phyloP scores from a whole-genome alignment of 1,140 invertebrate species.

The Atta colombica region DNA sequence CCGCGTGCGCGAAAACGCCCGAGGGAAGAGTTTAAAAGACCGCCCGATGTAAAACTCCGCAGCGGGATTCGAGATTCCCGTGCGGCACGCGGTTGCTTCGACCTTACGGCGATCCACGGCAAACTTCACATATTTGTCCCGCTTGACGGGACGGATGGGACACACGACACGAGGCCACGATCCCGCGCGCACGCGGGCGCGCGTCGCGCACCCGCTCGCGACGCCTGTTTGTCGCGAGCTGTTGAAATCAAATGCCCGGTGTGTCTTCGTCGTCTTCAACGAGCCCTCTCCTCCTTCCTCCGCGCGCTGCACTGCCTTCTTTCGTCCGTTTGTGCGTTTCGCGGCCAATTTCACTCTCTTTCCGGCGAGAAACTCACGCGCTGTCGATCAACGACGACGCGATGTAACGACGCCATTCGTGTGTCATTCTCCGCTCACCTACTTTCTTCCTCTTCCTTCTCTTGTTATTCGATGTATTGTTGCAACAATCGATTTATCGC shows the following conservation, averaged over 20 bases:
- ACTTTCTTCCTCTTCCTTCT: background rate
- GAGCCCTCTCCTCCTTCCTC: background rate
- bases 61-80: too few species aligned
- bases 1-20: background rate
- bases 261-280: background rate
- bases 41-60: background rate
- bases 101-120: too few species aligned
- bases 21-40: conserved; percentile 4
- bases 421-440: conserved; percentile 1
- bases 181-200: conserved; percentile 42
- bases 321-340: background rate
- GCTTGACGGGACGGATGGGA: background rate
- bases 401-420: conserved; percentile 12
- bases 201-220: conserved; percentile 40
- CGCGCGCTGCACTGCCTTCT: background rate
- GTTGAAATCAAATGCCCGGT: background rate
- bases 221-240: background rate
- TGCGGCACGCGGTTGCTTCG: too few species aligned
- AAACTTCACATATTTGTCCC: too few species aligned
- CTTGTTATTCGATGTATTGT: background rate
- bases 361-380: background rate
- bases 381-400: background rate
- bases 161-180: conserved; percentile 12
- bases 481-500: background rate
- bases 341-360: conserved; percentile 21